Evolutionary conservation across 2,888 invertebrate genomes (phyloP), one percentile per base, ranked within the genome.

Genomic region (Petrolisthes manimaculis): DNA sequence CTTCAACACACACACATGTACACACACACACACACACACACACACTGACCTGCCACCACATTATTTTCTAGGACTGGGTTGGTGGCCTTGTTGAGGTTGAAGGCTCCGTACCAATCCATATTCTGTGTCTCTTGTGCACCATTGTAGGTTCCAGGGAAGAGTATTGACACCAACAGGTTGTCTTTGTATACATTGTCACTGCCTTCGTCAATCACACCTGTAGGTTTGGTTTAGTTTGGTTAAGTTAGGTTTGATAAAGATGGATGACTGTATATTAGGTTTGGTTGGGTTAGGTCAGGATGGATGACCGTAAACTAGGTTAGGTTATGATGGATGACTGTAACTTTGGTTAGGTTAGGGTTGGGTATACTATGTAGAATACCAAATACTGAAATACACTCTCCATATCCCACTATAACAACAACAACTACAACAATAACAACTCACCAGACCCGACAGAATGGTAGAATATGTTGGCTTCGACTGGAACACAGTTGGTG

Each of bases 121-220:
- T 89, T 88, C 71, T 88, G 78, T 5, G 8, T n/a, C 54, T 89
- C 89, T 4, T 75, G 14, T 2, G 82, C 67, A 53, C 85, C 87
- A 24, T 88, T 86, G 67, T 86, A 86, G 8, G 83, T 81, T 2
- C 88, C 89, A 18, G 83, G 81, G 87, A 88, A 91, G 75, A 89
- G 81, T 37, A 86, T 67, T 6, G 61, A 54, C 3, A 88, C 67
- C 4, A 91, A 51, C 51, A 91, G 79, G 71, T 91, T 91, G 37
- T 37, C 18, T 4, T 54, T 61, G 86, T 81, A 84, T 0, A 24
- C 71, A 89, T 89, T 91, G 37, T 18, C 74, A 2, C 12, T 21
- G 9, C 86, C 75, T 37, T 91, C 90, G 53, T 89, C 89, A 12
- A 67, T 69, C 21, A 91, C 82, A 9, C 88, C 90, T 87, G 83